Evolutionary conservation across 2,888 invertebrate genomes (phyloP).

Genomic region (Willowsia nigromaculata): DNA sequence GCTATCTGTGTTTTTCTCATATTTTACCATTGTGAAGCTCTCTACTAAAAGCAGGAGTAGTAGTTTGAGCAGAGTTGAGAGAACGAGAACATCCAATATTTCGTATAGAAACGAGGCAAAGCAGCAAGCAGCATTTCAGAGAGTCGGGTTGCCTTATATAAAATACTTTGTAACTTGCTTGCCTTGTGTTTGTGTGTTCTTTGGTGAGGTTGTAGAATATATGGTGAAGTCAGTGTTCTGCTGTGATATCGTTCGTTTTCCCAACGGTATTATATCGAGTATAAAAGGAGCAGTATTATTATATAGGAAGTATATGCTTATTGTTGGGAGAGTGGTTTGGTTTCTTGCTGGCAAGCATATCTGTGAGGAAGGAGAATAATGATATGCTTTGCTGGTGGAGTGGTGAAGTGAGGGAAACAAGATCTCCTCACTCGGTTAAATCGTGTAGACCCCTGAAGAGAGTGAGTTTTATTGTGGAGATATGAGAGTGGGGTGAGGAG

Average conservation of each 20-base stretch:
- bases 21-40: constrained; percentile 15
- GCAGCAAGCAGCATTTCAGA: not conserved
- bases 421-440: constrained; percentile 45
- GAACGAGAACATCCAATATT: not conserved
- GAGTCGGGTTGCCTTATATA: constrained; percentile 1
- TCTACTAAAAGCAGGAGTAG: not conserved
- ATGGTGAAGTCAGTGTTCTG: not conserved
- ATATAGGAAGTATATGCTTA: not conserved
- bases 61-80: not conserved
- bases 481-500: constrained; percentile 54
- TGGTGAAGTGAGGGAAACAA: constrained; percentile 22
- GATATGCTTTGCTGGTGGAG: not conserved
- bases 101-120: not conserved
- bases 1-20: constrained; percentile 15
- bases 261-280: not conserved
- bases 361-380: not conserved
- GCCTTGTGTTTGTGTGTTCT: constrained; percentile 17
- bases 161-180: not conserved
- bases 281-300: not conserved
- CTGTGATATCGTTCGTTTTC: constrained; percentile 14
- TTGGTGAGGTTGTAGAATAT: not conserved
- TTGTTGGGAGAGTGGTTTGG: not conserved
- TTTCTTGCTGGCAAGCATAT: too few species aligned
- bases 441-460: constrained; percentile 44
- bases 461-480: constrained; percentile 29